These are phyloP conservation scores for Chunga burmeisteri DNA, from an alignment of 2,113 vertebrate species.

Conservation along the genomic window DNA sequence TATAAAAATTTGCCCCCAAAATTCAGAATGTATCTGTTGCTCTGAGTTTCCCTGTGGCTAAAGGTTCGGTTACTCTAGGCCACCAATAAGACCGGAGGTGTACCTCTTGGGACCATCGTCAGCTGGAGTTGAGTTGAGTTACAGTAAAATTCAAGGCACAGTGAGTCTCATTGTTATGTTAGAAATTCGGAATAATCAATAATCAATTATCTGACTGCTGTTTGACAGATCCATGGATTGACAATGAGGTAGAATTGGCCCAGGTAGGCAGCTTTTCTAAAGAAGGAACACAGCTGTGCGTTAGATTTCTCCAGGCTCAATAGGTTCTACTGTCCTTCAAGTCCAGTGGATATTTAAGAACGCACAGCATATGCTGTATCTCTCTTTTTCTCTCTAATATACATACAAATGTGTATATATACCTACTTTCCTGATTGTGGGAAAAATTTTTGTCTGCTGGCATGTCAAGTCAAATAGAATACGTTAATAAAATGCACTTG, in stretches of 20 bases:
- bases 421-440: neutral
- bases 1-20: neutral
- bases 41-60: neutral
- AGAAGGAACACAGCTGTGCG: neutral
- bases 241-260: neutral
- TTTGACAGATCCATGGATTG: neutral
- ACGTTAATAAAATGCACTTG: neutral
- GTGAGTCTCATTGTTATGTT: neutral
- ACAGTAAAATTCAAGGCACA: neutral
- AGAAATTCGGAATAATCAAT: neutral
- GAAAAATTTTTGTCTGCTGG: neutral
- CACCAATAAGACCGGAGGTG: neutral
- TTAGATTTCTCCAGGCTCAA: neutral
- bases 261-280: neutral
- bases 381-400: neutral
- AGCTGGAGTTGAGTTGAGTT: neutral
- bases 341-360: neutral
- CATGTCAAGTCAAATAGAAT: neutral
- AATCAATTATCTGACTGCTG: neutral
- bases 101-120: neutral
- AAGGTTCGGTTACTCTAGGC: neutral
- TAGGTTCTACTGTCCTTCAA: neutral
- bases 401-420: neutral
- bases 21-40: neutral
- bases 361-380: neutral